Base-by-base conservation (phyloP, 2,797 vertebrate species). In the Thripadectes ignobilis region DNA sequence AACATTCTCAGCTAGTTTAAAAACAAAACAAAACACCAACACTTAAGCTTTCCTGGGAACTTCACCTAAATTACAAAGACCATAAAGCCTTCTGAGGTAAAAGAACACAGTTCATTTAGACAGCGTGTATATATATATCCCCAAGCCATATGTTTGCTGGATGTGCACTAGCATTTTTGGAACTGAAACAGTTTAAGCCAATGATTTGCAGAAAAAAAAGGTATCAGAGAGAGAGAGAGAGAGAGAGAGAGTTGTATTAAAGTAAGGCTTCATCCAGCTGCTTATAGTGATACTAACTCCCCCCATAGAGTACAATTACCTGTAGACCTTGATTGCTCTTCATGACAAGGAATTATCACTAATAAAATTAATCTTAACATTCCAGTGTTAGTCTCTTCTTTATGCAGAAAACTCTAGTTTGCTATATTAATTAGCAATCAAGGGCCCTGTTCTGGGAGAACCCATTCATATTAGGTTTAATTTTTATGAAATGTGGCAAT, bases 41-140 rank as follows among this genome's bases (percentile, higher is more conserved):
- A 36, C 54, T 61, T 77, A 38, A 65, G 68, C 46, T 68, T 93
- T 94, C 54, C 54, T 72, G 14, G 36, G 75, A 92, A 54, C 68
- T 89, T 85, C 71, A 83, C 61, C 81, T 80, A 78, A 85, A 89
- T 92, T 74, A 85, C 41, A 62, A 73, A 91, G 52, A 82, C 39
- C 43, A 17, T 72, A 85, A 78, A 81, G 61, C 57, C 46, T 91
- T 88, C 73, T 75, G 51, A 80, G 51, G 75, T 89, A 75, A 80
- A 93, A 85, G 38, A 74, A 29, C 71, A 92, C 26, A 69, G n/a
- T 79, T 84, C 46, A 57, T 95, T 95, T 90, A 96, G 67, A 43
- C 32, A 38, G 57, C 27, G 23, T 92, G 38, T 90, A 32, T 90
- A 6, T 91, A 55, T 88, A 83, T 85, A 80, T 88, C 65, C 30